Conservation (phyloP, 2,113 vertebrate species). For the Bombycilla garrulus region DNA sequence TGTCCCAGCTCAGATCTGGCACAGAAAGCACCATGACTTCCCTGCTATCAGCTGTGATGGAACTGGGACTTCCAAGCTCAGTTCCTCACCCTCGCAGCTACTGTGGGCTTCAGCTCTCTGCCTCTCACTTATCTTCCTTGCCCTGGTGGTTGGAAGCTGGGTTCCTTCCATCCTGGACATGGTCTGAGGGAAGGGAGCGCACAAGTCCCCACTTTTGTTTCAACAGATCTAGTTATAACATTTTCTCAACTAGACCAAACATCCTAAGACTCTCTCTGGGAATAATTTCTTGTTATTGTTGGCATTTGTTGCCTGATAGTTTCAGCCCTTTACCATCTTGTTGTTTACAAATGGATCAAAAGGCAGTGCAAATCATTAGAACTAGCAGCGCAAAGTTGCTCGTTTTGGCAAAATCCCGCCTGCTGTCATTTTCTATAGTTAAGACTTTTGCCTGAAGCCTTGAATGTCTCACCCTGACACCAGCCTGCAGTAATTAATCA, state of each 20-base stretch:
- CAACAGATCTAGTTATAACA: slow-evolving; percentile 20
- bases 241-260: slow-evolving; percentile 11
- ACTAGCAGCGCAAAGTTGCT: slow-evolving; percentile 53
- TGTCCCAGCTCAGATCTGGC: not conserved
- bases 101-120: not conserved
- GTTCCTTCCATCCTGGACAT: not conserved
- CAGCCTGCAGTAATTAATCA: slow-evolving; percentile 82
- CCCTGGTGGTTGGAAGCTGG: not conserved
- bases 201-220: not conserved
- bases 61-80: not conserved
- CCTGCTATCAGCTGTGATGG: fast-evolving
- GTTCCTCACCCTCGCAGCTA: not conserved
- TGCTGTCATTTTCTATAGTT: slow-evolving; percentile 76
- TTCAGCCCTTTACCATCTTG: slow-evolving; percentile 40
- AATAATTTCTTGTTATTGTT: slow-evolving; percentile 58
- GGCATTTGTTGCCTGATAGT: slow-evolving; percentile 26
- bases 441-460: slow-evolving; percentile 73
- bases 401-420: slow-evolving; percentile 61
- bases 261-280: slow-evolving; percentile 29
- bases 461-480: slow-evolving; percentile 74
- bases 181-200: not conserved
- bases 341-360: slow-evolving; percentile 64
- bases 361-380: slow-evolving; percentile 60
- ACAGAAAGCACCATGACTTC: fast-evolving
- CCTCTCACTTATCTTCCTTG: not conserved